Percentiles rank a stretch among this genome's conserved stretches.
Conservation (phyloP, 2,797 vertebrate species). For the Crax fasciolata region DNA sequence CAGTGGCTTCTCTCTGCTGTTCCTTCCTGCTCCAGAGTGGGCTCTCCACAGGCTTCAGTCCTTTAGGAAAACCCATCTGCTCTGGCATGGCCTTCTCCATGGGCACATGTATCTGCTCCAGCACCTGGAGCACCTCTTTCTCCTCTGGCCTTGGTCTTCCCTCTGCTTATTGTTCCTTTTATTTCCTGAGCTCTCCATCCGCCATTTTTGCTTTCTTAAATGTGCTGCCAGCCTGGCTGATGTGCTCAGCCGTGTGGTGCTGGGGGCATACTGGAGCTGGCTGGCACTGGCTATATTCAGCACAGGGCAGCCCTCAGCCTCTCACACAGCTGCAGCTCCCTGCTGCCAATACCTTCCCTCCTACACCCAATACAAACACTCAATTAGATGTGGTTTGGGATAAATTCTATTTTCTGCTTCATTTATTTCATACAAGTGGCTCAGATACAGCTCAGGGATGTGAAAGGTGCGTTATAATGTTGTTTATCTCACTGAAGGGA, state of each 20-base stretch:
- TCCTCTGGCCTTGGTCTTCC: not conserved
- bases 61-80: not conserved
- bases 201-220: not conserved
- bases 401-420: not conserved
- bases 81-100: accelerated
- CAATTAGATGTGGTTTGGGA: not conserved
- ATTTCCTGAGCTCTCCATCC: not conserved
- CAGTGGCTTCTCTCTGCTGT: not conserved
- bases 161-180: not conserved
- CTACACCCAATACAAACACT: not conserved
- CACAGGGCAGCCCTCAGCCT: not conserved
- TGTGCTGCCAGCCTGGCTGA: not conserved
- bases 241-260: not conserved
- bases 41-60: accelerated
- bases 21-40: not conserved
- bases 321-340: not conserved
- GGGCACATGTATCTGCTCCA: not conserved
- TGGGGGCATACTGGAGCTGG: not conserved
- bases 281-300: not conserved
- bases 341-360: not conserved
- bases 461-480: not conserved
- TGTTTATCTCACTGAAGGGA: not conserved
- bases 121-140: not conserved
- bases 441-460: too few species aligned
- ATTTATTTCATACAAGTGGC: not conserved